phyloP scores from a whole-genome alignment of 2,888 invertebrate genomes.

The Hypomecis atomaria region DNA sequence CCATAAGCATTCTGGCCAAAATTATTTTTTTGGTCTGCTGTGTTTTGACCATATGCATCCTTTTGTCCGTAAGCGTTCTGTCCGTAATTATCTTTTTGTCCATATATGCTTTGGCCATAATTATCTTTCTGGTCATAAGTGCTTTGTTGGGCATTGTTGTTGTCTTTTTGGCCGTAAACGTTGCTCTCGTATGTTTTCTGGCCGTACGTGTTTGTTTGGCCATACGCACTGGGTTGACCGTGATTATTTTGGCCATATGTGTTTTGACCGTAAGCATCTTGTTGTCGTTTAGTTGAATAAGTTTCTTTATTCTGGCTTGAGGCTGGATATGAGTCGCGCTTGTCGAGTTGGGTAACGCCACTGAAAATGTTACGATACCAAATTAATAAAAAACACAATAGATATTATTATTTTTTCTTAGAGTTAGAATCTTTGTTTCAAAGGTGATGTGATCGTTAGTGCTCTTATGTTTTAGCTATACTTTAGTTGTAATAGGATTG shows the following conservation, averaged over 20 bases:
- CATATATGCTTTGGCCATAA: slow-evolving; percentile 25
- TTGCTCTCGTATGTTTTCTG: slow-evolving; percentile 12
- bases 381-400: too few species aligned
- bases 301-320: slow-evolving; percentile 48
- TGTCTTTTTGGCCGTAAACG: slow-evolving; percentile 1
- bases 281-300: slow-evolving; percentile 43
- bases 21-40: slow-evolving; percentile 38
- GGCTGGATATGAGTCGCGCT: slow-evolving; percentile 46
- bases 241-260: slow-evolving; percentile 31
- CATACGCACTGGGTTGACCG: slow-evolving; percentile 37
- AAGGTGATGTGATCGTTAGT: too few species aligned
- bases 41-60: slow-evolving; percentile 7
- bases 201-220: slow-evolving; percentile 33
- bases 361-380: slow-evolving; percentile 45
- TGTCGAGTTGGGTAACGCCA: slow-evolving; percentile 61
- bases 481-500: too few species aligned
- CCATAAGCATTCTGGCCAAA: slow-evolving; percentile 35
- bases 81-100: slow-evolving; percentile 32
- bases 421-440: too few species aligned
- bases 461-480: too few species aligned
- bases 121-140: slow-evolving; percentile 13
- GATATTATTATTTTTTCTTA: too few species aligned
- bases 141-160: slow-evolving; percentile 27
- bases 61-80: slow-evolving; percentile 37
- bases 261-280: slow-evolving; percentile 48